Evolutionary conservation across 2,113 vertebrate species (phyloP), one percentile per base, ranked within the genome.

Genomic region (Syrmaticus mikado): DNA sequence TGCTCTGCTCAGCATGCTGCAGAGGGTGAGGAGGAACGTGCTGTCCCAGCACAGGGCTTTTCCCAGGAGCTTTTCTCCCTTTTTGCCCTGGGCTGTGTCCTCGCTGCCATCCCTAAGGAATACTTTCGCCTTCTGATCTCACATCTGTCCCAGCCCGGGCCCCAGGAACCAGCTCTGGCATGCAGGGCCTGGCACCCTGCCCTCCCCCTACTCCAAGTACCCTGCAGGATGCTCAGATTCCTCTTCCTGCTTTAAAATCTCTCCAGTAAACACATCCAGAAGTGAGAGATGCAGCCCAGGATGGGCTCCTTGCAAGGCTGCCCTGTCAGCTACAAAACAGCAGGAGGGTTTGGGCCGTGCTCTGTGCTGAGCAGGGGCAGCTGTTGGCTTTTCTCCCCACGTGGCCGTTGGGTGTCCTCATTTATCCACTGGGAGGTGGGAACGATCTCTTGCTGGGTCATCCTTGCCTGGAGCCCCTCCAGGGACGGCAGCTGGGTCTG

Each of bases 401-500:
- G 20, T 4, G 10, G 36, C 50, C 45, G 17, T 64, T 22, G 8
- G 20, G 30, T 45, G 32, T 57, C 75, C 72, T 73, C 14, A 22
- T 13, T 36, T 28, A 10, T 36, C 52, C 2, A 0, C 3, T 86
- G 38, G 67, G 46, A 78, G 48, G 10, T 46, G 38, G 60, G 25
- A 90, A 7, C 28, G 8, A 24, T 4, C 55, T 71, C 80, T 84
- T 57, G 4, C 45, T 84, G 72, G 15, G 45, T 58, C 75, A 82
- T 45, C 34, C 55, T 36, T 80, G 68, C 28, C 50, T 3, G 1
- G 62, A 86, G 34, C 28, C 24, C 50, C 24, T 75, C 11, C 38
- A 72, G 28, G 43, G 21, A 22, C 28, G 48, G 40, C 0, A 0
- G 22, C 52, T 0, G 0, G 62, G 50, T 20, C 30, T n/a, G 53